These are phyloP conservation scores for Xyrauchen texanus DNA, from an alignment of 2,113 vertebrate genomes.

Conservation along the genomic window DNA sequence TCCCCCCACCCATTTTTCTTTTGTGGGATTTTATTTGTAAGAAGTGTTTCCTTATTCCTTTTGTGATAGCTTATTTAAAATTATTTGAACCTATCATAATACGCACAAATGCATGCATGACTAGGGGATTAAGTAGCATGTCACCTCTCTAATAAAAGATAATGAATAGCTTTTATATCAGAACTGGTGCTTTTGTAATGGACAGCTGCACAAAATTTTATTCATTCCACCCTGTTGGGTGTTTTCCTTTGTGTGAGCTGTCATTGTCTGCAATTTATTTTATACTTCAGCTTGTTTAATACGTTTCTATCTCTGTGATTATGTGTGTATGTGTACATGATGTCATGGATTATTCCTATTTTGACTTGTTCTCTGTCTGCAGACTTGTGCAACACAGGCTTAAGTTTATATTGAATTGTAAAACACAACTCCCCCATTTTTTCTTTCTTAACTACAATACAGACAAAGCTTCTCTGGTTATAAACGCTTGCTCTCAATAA, in stretches of 20 bases:
- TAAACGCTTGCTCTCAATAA: neutral
- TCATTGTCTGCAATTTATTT: neutral
- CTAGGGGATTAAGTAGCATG: neutral
- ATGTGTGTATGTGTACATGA: neutral
- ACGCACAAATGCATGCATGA: neutral
- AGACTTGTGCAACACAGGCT: neutral
- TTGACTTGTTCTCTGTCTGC: neutral
- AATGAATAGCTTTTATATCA: neutral
- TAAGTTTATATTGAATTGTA: neutral
- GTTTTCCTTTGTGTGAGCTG: neutral
- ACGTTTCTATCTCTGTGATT: neutral
- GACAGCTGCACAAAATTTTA: constrained; percentile 23
- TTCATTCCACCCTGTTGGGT: constrained; percentile 8
- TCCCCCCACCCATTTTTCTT: neutral
- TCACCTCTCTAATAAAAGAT: constrained; percentile 3
- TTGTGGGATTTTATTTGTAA: neutral
- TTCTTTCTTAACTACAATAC: neutral
- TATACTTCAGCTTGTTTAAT: neutral
- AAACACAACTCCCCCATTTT: neutral
- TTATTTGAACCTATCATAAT: neutral
- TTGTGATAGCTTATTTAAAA: constrained; percentile 1
- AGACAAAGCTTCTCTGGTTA: neutral
- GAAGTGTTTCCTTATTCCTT: neutral
- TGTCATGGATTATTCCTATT: neutral
- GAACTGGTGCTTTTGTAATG: constrained; percentile 5